Conservation (phyloP, 2,888 invertebrate species). For the Cotesia congregata region DNA sequence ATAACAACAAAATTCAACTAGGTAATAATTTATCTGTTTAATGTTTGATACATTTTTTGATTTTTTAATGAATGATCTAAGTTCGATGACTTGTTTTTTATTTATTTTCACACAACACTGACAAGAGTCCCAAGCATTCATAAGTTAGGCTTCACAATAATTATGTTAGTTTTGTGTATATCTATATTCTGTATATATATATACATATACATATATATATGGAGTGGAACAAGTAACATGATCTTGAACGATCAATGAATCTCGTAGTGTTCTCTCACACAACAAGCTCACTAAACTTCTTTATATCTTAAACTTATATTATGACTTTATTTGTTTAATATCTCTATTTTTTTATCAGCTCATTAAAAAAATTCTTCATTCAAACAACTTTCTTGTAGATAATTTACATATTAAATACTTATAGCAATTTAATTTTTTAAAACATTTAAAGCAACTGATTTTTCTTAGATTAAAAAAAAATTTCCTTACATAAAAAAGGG, state of each 20-base stretch:
- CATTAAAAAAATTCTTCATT: background rate
- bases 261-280: background rate
- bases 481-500: no score
- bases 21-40: no score
- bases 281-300: background rate
- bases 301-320: background rate
- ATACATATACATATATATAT: conserved; percentile 25
- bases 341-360: background rate
- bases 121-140: conserved; percentile 27
- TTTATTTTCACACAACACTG: conserved; percentile 9
- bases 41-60: no score
- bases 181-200: conserved; percentile 9
- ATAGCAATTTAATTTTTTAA: no score
- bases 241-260: conserved; percentile 42
- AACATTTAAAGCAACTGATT: no score
- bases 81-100: conserved; percentile 21
- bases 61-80: background rate
- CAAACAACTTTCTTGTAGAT: background rate
- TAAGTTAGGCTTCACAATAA: conserved; percentile 13
- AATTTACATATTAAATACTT: background rate
- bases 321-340: background rate
- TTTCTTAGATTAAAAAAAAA: no score
- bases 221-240: conserved; percentile 40
- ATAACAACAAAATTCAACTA: no score
- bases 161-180: conserved; percentile 35